Evolutionary conservation across 35 echinoderm and acorn worm genomes (phyloP).

Genomic region (Heliocidaris erythrogramma): DNA sequence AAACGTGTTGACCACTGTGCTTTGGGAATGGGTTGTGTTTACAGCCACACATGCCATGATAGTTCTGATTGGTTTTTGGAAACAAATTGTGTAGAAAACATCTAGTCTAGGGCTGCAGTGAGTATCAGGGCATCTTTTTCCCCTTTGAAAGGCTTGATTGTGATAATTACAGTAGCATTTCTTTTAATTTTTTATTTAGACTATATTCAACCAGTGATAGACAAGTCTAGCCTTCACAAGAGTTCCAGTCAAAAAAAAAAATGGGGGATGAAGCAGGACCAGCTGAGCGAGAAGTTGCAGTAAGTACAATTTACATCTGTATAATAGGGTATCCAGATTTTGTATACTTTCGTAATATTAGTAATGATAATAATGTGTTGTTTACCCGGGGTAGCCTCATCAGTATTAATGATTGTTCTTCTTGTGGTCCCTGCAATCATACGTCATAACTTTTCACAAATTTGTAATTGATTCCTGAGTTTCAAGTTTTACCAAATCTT

Average conservation of each 20-base stretch:
- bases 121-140: no score
- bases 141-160: no score
- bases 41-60: no score
- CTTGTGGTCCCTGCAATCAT: not conserved
- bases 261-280: slow-evolving; percentile 60
- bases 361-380: not conserved
- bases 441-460: not conserved
- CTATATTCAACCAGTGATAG: not conserved
- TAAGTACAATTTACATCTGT: slow-evolving; percentile 31
- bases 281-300: slow-evolving; percentile 51
- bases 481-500: no score
- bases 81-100: no score
- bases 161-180: not conserved
- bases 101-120: no score
- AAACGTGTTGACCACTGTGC: no score
- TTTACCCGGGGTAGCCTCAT: not conserved
- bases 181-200: not conserved
- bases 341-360: not conserved
- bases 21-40: no score
- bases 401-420: not conserved
- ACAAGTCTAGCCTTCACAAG: not conserved
- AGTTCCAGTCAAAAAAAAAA: not conserved
- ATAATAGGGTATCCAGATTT: not conserved
- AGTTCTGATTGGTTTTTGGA: no score
- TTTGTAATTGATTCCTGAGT: not conserved